These are phyloP conservation scores for Octodon degus DNA, from an alignment of 2,113 vertebrate species.

Conservation along the genomic window DNA sequence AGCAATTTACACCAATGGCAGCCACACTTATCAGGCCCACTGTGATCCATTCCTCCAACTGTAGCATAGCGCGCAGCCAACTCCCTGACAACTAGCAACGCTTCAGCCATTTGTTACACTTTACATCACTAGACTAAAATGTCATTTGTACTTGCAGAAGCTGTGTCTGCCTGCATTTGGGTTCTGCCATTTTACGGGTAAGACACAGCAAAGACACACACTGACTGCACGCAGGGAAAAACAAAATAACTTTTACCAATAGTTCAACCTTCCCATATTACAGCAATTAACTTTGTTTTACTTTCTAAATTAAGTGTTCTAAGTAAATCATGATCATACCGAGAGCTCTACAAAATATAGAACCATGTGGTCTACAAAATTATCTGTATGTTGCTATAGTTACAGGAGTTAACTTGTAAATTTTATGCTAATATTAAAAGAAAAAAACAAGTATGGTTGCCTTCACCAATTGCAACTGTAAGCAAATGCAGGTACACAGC, in stretches of 20 bases:
- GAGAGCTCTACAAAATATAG: slow-evolving; percentile 58
- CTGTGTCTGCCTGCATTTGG: background rate
- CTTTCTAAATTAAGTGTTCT: slow-evolving; percentile 6
- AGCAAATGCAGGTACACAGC: slow-evolving; percentile 81
- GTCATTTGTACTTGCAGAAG: background rate
- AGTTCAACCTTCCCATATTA: background rate
- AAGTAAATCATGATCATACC: slow-evolving; percentile 58
- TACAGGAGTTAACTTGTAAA: slow-evolving; percentile 56
- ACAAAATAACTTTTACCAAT: background rate
- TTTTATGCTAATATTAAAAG: slow-evolving; percentile 69
- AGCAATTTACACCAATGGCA: slow-evolving; percentile 44
- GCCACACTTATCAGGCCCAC: slow-evolving; percentile 23
- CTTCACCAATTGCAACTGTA: slow-evolving; percentile 82
- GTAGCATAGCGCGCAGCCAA: slow-evolving; percentile 4
- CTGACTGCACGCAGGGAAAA: background rate
- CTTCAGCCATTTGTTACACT: slow-evolving; percentile 51
- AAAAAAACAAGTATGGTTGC: slow-evolving; percentile 59
- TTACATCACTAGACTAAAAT: background rate
- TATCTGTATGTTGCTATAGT: slow-evolving; percentile 70
- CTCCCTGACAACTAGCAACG: background rate
- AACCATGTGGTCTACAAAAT: slow-evolving; percentile 58
- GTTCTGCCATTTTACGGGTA: background rate
- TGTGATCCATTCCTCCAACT: slow-evolving; percentile 28
- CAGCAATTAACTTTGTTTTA: background rate
- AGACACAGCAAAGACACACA: background rate